phyloP scores from a whole-genome alignment of 2,113 vertebrate species.

The Dicrurus megarhynchus region DNA sequence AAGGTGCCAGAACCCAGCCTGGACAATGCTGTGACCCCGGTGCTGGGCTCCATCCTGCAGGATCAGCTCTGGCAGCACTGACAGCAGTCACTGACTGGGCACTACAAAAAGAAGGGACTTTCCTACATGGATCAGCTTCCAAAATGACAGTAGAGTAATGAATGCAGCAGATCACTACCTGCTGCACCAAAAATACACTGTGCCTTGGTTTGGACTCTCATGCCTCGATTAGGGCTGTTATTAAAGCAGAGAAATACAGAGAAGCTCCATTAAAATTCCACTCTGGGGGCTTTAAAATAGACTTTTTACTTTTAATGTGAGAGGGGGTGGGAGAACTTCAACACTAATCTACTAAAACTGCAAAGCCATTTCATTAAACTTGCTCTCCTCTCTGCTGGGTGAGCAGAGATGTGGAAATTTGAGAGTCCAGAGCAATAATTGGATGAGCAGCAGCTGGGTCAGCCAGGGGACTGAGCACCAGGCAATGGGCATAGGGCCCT shows the following conservation, averaged over 20 bases:
- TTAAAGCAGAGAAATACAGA: neutral
- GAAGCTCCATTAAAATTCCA: slow-evolving; percentile 43
- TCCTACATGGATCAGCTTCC: neutral
- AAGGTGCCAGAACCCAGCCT: neutral
- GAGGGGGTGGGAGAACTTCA: neutral
- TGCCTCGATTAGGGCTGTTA: neutral
- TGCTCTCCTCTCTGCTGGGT: accelerated
- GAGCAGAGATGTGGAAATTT: neutral
- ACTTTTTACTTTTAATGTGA: neutral
- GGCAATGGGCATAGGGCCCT: accelerated
- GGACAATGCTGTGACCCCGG: accelerated
- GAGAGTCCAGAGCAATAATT: neutral
- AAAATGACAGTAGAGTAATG: neutral
- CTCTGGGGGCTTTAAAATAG: slow-evolving; percentile 44
- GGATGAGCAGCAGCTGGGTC: neutral
- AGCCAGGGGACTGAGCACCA: no score
- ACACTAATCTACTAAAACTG: neutral
- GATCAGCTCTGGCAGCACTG: neutral
- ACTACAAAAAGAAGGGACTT: neutral
- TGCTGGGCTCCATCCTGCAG: neutral
- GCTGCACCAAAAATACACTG: neutral
- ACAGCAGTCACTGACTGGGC: neutral
- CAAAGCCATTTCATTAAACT: neutral
- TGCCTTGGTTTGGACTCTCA: neutral
- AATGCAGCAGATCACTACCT: neutral